These are phyloP conservation scores for Siniperca undulata DNA, from an alignment of 2,797 vertebrate species.

Conservation along the genomic window DNA sequence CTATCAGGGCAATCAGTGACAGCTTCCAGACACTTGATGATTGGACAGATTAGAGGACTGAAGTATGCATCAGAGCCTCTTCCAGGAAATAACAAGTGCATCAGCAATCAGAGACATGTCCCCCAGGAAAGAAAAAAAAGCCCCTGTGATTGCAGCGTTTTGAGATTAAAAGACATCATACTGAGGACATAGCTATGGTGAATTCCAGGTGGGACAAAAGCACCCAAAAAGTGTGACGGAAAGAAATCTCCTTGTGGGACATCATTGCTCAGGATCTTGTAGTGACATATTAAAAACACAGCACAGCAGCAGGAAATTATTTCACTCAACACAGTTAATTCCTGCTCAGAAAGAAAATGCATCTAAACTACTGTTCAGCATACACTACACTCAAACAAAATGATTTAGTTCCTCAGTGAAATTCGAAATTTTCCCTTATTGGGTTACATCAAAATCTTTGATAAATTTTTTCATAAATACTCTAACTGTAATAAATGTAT, in stretches of 20 bases:
- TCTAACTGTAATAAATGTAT: neutral
- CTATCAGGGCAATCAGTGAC: conserved; percentile 70
- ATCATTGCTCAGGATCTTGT: conserved; percentile 18
- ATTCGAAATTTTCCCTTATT: neutral
- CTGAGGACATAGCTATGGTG: conserved; percentile 42
- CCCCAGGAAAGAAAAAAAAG: conserved; percentile 31
- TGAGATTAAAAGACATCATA: conserved; percentile 68
- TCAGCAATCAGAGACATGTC: conserved; percentile 77
- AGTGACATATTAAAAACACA: conserved; percentile 6
- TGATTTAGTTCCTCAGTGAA: neutral
- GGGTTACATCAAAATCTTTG: neutral
- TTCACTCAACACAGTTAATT: conserved; percentile 15
- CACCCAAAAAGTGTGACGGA: conserved; percentile 28
- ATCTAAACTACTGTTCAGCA: conserved; percentile 1
- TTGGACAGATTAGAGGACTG: conserved; percentile 73
- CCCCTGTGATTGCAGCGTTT: conserved; percentile 65
- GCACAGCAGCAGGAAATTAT: conserved; percentile 4
- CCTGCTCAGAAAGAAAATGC: conserved; percentile 2
- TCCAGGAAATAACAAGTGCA: conserved; percentile 71
- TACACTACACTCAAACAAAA: neutral
- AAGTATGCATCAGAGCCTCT: conserved; percentile 70
- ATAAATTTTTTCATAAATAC: conserved; percentile 1
- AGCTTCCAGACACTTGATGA: conserved; percentile 64
- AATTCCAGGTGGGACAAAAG: conserved; percentile 57
- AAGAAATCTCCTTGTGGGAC: conserved; percentile 42